Base-by-base conservation (phyloP, 2,113 vertebrate species). In the Anoplopoma fimbria region DNA sequence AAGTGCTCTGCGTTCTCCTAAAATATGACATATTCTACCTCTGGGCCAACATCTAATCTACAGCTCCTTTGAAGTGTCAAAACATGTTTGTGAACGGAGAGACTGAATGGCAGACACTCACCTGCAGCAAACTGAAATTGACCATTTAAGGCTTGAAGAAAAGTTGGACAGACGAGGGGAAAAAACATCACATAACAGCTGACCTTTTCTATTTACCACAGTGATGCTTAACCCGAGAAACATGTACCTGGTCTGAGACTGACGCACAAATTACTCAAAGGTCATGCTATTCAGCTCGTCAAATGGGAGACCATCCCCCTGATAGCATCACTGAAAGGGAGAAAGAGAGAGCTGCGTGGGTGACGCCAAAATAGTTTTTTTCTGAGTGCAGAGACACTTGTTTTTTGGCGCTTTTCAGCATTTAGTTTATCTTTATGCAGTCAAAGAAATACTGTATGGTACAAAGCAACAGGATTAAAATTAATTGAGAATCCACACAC, bases 401-500 rank as follows among this genome's bases (percentile, higher is more conserved):
- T 74, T 85, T n/a, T 88, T 85, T 87, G 77, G 85, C 67, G 67
- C 67, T 81, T 71, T 55, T 75, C 36, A 55, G 40, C 77, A 55
- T 86, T 88, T 69, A 69, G 64, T 88, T 84, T 69, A 78, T 89
- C 82, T 89, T 75, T 69, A 81, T 91, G 86, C 61, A 21, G 75
- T 72, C 47, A 68, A 49, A 82, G 57, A 85, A 83, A 75, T 64
- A 83, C 83, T 68, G 70, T 83, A 87, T 60, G 76, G 36, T 88
- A 83, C 83, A 89, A 90, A 91, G 79, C 86, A 79, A 86, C 86
- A 49, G 82, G 89, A 91, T 93, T 91, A 88, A 86, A 91, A 91
- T 90, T 91, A 93, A 94, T 91, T 92, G 92, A 85, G 88, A 90
- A 89, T 89, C 79, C 69, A 71, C 87, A 89, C 88, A 87, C 87